These are phyloP conservation scores for Rhagonycha fulva DNA, from an alignment of 2,888 invertebrate species.

Conservation along the genomic window DNA sequence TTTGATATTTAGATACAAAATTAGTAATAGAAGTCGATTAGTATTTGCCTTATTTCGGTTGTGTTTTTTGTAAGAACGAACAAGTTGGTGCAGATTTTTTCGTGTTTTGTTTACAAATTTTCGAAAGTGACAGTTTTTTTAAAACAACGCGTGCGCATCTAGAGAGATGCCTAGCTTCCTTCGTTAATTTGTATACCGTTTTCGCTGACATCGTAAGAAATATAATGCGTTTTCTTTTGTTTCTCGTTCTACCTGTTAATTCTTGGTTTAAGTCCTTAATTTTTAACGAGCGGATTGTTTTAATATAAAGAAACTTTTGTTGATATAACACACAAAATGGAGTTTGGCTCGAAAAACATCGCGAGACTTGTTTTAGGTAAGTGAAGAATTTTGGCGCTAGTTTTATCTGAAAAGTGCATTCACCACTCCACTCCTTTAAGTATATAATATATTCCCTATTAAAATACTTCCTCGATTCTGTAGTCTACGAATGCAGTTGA, in stretches of 20 bases:
- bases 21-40: neutral
- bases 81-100: neutral
- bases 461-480: neutral
- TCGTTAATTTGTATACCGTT: neutral
- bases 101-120: neutral
- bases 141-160: neutral
- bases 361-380: conserved; percentile 45
- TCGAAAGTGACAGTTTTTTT: neutral
- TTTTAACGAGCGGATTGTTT: neutral
- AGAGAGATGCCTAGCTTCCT: neutral
- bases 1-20: no score
- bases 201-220: neutral
- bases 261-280: neutral
- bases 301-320: neutral
- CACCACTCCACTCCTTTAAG: no score
- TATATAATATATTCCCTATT: no score
- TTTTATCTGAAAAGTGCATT: neutral
- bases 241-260: neutral
- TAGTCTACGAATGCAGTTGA: neutral
- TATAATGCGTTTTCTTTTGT: neutral
- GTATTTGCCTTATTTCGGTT: neutral
- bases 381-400: conserved; percentile 16
- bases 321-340: conserved; percentile 36
- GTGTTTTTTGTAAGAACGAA: neutral
- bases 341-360: conserved; percentile 42